phyloP scores from a whole-genome alignment of 2,888 invertebrate genomes.

The Lordiphosa fenestrarum region DNA sequence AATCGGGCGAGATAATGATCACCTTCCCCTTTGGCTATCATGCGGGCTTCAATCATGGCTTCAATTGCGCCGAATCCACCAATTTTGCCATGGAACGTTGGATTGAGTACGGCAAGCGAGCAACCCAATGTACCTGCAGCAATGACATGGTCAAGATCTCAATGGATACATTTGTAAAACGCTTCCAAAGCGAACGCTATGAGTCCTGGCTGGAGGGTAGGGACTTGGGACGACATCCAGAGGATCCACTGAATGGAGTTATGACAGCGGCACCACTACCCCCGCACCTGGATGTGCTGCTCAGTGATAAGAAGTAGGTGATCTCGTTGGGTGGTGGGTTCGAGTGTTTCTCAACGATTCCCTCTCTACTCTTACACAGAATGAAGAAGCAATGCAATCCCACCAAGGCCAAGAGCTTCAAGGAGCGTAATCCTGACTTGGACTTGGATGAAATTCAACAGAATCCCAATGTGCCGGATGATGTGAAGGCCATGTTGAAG shows the following conservation, averaged over 20 bases:
- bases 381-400: conserved; percentile 80
- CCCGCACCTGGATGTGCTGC: conserved; percentile 86
- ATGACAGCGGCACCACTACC: conserved; percentile 89
- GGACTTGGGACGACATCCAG: conserved; percentile 95
- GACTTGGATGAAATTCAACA: conserved; percentile 80
- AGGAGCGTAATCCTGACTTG: conserved; percentile 80
- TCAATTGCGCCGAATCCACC: conserved; percentile 99
- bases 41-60: conserved; percentile 98
- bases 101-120: conserved; percentile 98
- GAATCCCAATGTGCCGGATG: conserved; percentile 80
- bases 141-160: conserved; percentile 98
- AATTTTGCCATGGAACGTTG: conserved; percentile 98
- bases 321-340: neutral
- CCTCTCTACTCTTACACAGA: conserved; percentile 31
- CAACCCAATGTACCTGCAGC: conserved; percentile 91
- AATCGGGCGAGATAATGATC: conserved; percentile 98
- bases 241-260: conserved; percentile 87
- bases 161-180: conserved; percentile 98
- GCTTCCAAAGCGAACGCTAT: conserved; percentile 94
- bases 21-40: conserved; percentile 99
- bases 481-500: conserved; percentile 79
- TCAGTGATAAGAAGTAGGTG: conserved; percentile 89
- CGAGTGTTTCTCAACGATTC: no score
- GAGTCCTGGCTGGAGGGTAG: conserved; percentile 94
- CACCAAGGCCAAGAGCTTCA: conserved; percentile 79